Percentiles rank a stretch among this genome's conserved stretches.
Conservation (phyloP, 2,113 vertebrate genomes). For the Felis chaus region DNA sequence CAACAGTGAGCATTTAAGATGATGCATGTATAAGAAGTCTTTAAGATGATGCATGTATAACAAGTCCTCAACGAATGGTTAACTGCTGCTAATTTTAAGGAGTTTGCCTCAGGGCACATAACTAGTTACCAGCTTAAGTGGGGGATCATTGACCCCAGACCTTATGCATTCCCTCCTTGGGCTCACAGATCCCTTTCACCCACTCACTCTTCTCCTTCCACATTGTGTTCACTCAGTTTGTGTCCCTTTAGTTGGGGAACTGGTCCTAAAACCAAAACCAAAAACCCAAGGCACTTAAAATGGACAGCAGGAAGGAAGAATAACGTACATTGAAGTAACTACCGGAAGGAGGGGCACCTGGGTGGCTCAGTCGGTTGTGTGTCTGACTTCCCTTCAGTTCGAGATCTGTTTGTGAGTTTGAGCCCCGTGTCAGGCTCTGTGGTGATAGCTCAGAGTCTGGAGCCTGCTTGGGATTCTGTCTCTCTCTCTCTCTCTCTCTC, state of each 20-base stretch:
- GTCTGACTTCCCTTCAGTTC: too few relatives aligned
- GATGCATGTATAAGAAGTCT: background rate
- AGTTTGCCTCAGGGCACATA: too few relatives aligned
- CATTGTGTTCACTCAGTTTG: background rate
- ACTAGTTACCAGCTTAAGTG: background rate
- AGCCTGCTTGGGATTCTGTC: too few relatives aligned
- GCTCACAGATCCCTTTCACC: background rate
- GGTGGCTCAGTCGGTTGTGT: too few relatives aligned
- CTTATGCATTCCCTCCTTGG: accelerated
- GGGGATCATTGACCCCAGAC: background rate
- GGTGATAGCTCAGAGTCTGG: too few relatives aligned
- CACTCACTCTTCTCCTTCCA: background rate
- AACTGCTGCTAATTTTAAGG: background rate
- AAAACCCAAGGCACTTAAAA: background rate
- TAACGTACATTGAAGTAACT: background rate
- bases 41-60: too few relatives aligned
- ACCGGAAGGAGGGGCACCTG: background rate
- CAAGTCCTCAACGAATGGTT: background rate
- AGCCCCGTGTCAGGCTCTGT: too few relatives aligned
- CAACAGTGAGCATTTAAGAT: background rate
- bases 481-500: too few relatives aligned
- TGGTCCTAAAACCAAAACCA: background rate
- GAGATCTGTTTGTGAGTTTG: too few relatives aligned
- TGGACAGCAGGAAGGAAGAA: background rate
- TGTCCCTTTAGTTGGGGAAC: background rate